Base-by-base conservation (phyloP, 2,113 vertebrate species). In the Alces alces region DNA sequence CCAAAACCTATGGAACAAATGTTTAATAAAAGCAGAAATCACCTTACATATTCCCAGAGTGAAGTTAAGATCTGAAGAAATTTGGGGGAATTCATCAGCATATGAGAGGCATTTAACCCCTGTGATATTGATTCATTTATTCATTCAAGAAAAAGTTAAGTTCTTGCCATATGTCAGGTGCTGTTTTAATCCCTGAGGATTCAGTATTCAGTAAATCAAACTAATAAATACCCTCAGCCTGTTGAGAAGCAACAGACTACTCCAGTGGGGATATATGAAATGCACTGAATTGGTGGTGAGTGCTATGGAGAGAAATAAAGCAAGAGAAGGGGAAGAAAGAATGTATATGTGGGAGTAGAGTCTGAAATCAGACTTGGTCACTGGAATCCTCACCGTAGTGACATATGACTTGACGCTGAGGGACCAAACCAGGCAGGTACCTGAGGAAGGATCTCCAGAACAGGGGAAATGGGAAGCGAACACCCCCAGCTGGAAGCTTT, bases 141-240 rank as follows among this genome's bases (percentile, higher is more conserved):
- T 87, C 23, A 93, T 83, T 93, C 13, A 61, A 88, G 90, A 88
- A 93, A 91, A 93, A 91, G 39, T 17, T 47, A 27, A 86, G 30
- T 83, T 86, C 36, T n/a, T 78, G 43, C 43, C 79, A 0, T 36
- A 2, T 61, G 43, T 83, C 13, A 3, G 10, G 76, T 33, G 27
- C 54, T 91, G 4, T 66, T 97, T 85, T 61, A 50, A 45, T 80
- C n/a, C 54, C 23, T 92, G 84, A 16, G 19, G 66, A n/a, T 82
- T 50, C 14, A 52, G 6, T 64, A 30, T 82, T 50, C 14, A 52
- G 10, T 64, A 57, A 61, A 55, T 55, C 9, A 19, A 64, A 50
- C 2, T 45, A 43, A 33, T 60, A 70, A 76, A 27, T 17, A 39
- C 50, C 27, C 12, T 66, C 25, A 14, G 54, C 28, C n/a, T 73